Evolutionary conservation across 1,140 invertebrate genomes (phyloP).

Genomic region (Diabrotica undecimpunctata): DNA sequence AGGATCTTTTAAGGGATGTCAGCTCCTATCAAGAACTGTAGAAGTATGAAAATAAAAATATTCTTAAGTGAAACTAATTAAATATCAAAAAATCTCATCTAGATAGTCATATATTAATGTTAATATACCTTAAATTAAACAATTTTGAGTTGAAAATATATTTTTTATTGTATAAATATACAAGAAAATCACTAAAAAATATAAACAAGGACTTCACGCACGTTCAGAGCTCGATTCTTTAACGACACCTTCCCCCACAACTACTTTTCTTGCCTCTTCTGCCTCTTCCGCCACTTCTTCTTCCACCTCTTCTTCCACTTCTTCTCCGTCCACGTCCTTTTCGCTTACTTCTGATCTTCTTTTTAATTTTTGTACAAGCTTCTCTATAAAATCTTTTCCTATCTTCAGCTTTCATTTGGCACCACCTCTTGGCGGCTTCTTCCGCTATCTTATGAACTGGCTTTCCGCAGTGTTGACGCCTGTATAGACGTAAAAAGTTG

Average conservation of each 20-base stretch:
- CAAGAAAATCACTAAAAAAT: too few relatives aligned
- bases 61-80: too few relatives aligned
- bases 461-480: conserved; percentile 26
- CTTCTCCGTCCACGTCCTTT: neutral
- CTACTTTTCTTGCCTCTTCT: conserved; percentile 11
- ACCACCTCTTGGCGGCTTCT: conserved; percentile 36
- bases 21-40: too few relatives aligned
- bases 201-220: too few relatives aligned
- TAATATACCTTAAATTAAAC: too few relatives aligned
- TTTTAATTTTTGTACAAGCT: conserved; percentile 22
- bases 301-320: conserved; percentile 17
- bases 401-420: conserved; percentile 26
- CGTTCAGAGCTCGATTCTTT: neutral
- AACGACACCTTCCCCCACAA: neutral
- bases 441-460: conserved; percentile 29
- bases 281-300: conserved; percentile 13
- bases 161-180: too few relatives aligned
- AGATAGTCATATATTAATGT: too few relatives aligned
- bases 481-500: conserved; percentile 24
- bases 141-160: too few relatives aligned
- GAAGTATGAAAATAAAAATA: too few relatives aligned
- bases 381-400: conserved; percentile 23
- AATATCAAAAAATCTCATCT: too few relatives aligned
- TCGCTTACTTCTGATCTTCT: conserved; percentile 9
- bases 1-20: too few relatives aligned